Percentiles rank a stretch among this genome's conserved stretches.
Conservation (phyloP, 2,888 invertebrate genomes). For the Molanna angustata region DNA sequence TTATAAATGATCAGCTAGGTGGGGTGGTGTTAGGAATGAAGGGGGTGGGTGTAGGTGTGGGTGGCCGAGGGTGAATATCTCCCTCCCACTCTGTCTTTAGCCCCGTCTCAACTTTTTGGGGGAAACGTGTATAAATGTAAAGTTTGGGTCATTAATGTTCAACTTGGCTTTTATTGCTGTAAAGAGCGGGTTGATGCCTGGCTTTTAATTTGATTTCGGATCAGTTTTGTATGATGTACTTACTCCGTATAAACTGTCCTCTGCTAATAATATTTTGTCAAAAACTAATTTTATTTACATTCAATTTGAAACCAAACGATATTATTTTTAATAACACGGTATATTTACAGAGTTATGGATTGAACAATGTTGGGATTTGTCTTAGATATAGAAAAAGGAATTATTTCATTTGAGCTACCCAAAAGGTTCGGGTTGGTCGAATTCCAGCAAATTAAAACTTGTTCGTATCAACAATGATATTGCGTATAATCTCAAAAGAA, state of each 20-base stretch:
- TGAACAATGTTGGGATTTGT: too few relatives aligned
- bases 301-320: too few relatives aligned
- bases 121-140: slow-evolving; percentile 32
- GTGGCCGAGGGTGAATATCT: slow-evolving; percentile 8
- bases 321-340: too few relatives aligned
- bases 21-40: slow-evolving; percentile 13
- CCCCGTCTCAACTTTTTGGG: slow-evolving; percentile 4
- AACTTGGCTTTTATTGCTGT: slow-evolving; percentile 33
- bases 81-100: not conserved
- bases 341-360: too few relatives aligned
- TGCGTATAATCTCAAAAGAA: too few relatives aligned
- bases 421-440: too few relatives aligned
- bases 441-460: too few relatives aligned
- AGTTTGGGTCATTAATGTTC: slow-evolving; percentile 33
- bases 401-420: too few relatives aligned
- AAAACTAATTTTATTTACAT: not conserved
- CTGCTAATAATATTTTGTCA: not conserved
- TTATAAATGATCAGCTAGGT: slow-evolving; percentile 54
- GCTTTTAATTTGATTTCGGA: slow-evolving; percentile 31
- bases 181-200: slow-evolving; percentile 28
- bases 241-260: slow-evolving; percentile 1
- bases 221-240: slow-evolving; percentile 10
- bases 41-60: slow-evolving; percentile 20
- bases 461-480: too few relatives aligned
- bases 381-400: too few relatives aligned